A percentile compares a stretch with the other conserved stretches of the same genome.
Evolutionary conservation across 2,888 invertebrate genomes (phyloP).

Genomic region (Seira musarum): DNA sequence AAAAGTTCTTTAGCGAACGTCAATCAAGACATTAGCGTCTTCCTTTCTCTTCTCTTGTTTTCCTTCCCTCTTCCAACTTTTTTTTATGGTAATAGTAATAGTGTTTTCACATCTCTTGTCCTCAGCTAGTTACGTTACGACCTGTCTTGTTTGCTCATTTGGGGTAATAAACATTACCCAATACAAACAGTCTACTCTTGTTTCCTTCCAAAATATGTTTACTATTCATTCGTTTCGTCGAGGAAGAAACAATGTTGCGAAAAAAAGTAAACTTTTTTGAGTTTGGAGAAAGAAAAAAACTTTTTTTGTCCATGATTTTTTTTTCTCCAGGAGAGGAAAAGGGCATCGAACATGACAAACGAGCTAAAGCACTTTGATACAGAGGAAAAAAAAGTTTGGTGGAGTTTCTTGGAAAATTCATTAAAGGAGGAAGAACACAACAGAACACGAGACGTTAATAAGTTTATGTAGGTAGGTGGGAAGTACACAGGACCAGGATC

Average conservation of each 20-base stretch:
- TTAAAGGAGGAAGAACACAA: neutral
- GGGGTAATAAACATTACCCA: conserved; percentile 56
- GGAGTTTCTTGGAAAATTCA: neutral
- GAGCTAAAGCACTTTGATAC: conserved; percentile 6
- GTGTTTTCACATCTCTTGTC: neutral
- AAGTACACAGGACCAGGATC: neutral
- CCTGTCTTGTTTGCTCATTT: conserved; percentile 51
- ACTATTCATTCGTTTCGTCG: no score
- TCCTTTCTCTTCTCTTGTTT: neutral
- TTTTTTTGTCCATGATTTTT: neutral
- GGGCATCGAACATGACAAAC: conserved; percentile 1
- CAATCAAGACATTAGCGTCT: conserved; percentile 50
- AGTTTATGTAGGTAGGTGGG: conserved; percentile 1
- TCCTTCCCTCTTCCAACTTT: conserved; percentile 14
- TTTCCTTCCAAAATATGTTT: conserved; percentile 3
- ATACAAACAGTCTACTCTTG: conserved; percentile 40
- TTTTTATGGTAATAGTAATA: conserved; percentile 2
- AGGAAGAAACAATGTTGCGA: neutral
- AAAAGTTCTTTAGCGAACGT: conserved; percentile 14
- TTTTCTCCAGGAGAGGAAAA: no score
- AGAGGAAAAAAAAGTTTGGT: neutral
- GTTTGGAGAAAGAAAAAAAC: neutral
- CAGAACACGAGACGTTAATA: neutral
- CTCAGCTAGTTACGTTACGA: neutral
- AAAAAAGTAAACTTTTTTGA: neutral